Conservation (phyloP, 1,140 invertebrate species). For the Scylla paramamosain region DNA sequence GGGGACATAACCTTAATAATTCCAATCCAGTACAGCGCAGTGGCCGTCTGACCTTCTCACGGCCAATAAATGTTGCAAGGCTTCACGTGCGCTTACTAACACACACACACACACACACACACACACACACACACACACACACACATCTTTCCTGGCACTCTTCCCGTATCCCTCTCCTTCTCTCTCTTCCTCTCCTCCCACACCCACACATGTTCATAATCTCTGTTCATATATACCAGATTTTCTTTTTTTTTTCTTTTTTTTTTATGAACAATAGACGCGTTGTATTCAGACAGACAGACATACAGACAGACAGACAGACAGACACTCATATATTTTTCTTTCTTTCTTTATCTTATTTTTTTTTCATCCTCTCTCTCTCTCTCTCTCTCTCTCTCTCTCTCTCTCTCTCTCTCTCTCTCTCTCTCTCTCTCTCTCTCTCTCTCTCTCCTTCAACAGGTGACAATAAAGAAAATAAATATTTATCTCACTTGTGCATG, state of each 20-base stretch:
- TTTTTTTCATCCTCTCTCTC: conserved; percentile 35
- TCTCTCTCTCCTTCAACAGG: not conserved
- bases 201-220: not conserved
- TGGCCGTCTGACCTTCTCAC: too few species aligned
- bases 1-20: too few species aligned
- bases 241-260: too few species aligned
- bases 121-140: conserved; percentile 4
- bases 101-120: not conserved
- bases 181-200: too few species aligned
- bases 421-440: not conserved
- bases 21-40: too few species aligned
- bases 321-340: not conserved
- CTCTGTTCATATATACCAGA: not conserved
- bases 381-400: conserved; percentile 52
- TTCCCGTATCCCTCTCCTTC: too few species aligned
- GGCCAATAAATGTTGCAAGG: too few species aligned
- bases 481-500: not conserved
- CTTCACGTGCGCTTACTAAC: not conserved
- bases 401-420: conserved; percentile 39
- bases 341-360: not conserved
- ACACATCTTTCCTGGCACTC: not conserved
- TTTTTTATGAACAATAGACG: too few species aligned
- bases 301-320: not conserved
- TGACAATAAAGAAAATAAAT: not conserved
- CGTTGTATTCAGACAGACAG: not conserved